Conservation (phyloP, 2,888 invertebrate genomes). For the Yponomeuta plumbellus region DNA sequence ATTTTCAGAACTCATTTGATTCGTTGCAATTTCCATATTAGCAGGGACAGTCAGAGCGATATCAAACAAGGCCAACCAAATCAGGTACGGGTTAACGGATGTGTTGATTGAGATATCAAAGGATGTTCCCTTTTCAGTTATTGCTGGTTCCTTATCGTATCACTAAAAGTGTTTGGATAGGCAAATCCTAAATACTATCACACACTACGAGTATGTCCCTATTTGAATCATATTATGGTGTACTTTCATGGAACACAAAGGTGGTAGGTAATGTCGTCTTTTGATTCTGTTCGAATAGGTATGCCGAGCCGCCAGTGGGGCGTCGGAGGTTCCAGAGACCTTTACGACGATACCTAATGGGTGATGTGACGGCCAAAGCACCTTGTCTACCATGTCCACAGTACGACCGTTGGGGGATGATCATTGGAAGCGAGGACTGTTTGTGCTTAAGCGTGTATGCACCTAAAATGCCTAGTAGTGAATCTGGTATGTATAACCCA, state of each 20-base stretch:
- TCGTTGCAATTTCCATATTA: neutral
- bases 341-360: constrained; percentile 53
- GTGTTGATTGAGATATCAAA: neutral
- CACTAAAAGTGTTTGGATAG: too few species aligned
- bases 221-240: too few species aligned
- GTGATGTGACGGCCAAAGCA: constrained; percentile 49
- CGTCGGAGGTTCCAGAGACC: constrained; percentile 60
- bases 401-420: constrained; percentile 42
- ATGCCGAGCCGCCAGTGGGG: constrained; percentile 69
- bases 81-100: neutral
- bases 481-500: constrained; percentile 23
- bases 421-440: constrained; percentile 80
- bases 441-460: constrained; percentile 85
- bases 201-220: too few species aligned
- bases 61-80: neutral
- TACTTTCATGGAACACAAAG: too few species aligned
- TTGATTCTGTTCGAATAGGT: constrained; percentile 34
- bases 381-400: constrained; percentile 60
- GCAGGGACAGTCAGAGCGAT: constrained; percentile 1
- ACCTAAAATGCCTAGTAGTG: constrained; percentile 82
- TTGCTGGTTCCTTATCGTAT: neutral
- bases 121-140: neutral
- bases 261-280: neutral
- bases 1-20: too few species aligned
- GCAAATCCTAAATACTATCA: too few species aligned